phyloP scores from a whole-genome alignment of 2,113 vertebrate species.

The Mastomys natalensis region DNA sequence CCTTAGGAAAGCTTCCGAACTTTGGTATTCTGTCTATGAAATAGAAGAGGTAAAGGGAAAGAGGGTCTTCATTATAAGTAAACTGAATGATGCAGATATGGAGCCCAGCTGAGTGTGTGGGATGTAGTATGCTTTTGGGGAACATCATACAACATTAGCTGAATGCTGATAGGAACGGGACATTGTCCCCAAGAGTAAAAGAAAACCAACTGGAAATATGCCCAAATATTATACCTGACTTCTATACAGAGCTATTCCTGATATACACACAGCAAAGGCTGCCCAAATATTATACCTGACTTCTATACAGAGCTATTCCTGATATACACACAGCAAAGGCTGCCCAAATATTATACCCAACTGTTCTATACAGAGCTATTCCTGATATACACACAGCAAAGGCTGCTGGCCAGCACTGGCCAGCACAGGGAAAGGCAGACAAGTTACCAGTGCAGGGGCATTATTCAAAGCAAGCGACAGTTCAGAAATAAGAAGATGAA shows the following conservation, averaged over 20 bases:
- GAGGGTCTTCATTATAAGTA: background rate
- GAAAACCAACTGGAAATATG: background rate
- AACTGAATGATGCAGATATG: background rate
- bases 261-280: background rate
- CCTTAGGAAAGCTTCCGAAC: background rate
- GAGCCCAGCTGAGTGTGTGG: background rate
- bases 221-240: no score
- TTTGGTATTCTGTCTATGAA: background rate
- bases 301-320: background rate
- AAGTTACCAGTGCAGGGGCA: background rate
- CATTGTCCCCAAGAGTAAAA: background rate
- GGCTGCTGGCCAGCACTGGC: background rate
- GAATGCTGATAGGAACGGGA: background rate
- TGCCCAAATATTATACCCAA: background rate
- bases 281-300: background rate
- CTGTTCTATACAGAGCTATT: background rate
- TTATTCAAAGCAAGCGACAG: background rate
- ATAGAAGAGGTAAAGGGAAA: background rate
- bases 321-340: background rate
- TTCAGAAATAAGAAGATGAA: slow-evolving; percentile 16
- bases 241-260: background rate
- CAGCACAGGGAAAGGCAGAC: rapidly evolving
- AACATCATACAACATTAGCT: background rate
- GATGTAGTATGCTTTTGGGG: background rate
- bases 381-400: background rate